Percentiles rank a stretch among this genome's conserved stretches.
Evolutionary conservation across 1,140 invertebrate genomes (phyloP).

Genomic region (Procambarus clarkii): DNA sequence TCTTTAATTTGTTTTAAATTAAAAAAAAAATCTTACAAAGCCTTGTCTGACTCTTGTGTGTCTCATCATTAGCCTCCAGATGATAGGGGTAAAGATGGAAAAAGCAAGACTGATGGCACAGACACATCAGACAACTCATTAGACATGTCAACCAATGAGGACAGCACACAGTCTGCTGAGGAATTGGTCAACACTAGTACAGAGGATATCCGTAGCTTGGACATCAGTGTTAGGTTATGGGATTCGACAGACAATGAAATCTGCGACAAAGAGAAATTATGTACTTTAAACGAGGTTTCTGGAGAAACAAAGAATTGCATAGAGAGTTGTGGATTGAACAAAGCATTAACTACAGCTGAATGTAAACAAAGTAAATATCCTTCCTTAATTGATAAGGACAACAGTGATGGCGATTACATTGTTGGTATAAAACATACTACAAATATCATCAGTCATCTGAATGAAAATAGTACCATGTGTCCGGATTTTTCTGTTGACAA

Average conservation of each 20-base stretch:
- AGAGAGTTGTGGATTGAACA: neutral
- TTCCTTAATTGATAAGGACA: neutral
- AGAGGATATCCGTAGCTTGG: constrained; percentile 19
- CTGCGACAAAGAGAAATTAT: neutral
- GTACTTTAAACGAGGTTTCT: neutral
- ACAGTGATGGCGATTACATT: neutral
- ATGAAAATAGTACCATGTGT: neutral
- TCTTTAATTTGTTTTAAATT: neutral
- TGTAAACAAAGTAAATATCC: neutral
- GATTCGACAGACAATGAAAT: constrained; percentile 5
- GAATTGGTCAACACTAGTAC: neutral
- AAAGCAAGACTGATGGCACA: neutral
- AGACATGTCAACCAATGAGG: constrained; percentile 40
- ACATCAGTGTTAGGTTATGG: neutral
- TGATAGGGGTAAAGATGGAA: constrained; percentile 1
- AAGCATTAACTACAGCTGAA: neutral
- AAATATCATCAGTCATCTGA: neutral
- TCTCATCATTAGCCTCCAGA: constrained; percentile 36
- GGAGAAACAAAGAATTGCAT: neutral
- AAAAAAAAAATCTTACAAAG: neutral
- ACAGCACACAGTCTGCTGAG: neutral
- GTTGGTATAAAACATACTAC: neutral
- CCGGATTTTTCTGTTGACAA: neutral
- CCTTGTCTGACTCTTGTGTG: constrained; percentile 12
- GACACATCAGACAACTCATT: constrained; percentile 45